These are phyloP conservation scores for Hozukius guyotensis DNA, from an alignment of 2,797 vertebrate genomes.

Conservation along the genomic window DNA sequence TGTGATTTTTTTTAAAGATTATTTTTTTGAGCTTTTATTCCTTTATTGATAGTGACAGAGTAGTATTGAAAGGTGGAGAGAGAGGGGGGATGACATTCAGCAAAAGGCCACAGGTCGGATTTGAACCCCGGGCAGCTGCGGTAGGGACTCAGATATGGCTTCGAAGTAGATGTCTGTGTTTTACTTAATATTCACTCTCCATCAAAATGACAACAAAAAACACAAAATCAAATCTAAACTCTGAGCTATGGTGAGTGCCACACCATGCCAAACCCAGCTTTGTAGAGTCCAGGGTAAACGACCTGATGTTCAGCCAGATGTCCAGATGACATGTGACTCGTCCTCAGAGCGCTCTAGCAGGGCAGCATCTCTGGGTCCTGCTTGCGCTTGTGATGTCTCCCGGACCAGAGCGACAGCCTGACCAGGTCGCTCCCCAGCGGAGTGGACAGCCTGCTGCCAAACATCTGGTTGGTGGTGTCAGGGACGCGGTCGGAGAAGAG, in stretches of 20 bases:
- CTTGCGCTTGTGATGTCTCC: constrained; percentile 74
- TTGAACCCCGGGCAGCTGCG: too few species aligned
- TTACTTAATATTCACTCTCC: not conserved
- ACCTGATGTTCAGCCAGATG: not conserved
- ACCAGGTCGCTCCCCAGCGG: constrained; percentile 82
- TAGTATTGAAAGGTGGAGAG: too few species aligned
- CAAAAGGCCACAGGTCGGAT: too few species aligned
- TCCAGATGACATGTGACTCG: not conserved
- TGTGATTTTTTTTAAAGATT: too few species aligned
- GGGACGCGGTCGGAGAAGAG: constrained; percentile 82
- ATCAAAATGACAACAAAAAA: not conserved
- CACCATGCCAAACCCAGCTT: not conserved
- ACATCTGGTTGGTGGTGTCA: constrained; percentile 79
- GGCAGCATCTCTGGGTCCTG: constrained; percentile 78
- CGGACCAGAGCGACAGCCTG: constrained; percentile 70
- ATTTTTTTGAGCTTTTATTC: too few species aligned
- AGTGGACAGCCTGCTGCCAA: constrained; percentile 83
- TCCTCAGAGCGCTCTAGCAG: constrained; percentile 47
- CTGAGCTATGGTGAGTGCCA: not conserved
- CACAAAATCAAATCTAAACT: not conserved
- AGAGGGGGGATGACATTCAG: too few species aligned
- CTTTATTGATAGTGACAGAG: too few species aligned
- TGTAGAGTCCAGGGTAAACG: not conserved
- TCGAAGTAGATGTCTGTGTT: not conserved
- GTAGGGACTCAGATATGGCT: not conserved